Percentiles rank a stretch among this genome's conserved stretches.
Conservation (phyloP, 23 tunicate species). For the Clavelina lepadiformis region DNA sequence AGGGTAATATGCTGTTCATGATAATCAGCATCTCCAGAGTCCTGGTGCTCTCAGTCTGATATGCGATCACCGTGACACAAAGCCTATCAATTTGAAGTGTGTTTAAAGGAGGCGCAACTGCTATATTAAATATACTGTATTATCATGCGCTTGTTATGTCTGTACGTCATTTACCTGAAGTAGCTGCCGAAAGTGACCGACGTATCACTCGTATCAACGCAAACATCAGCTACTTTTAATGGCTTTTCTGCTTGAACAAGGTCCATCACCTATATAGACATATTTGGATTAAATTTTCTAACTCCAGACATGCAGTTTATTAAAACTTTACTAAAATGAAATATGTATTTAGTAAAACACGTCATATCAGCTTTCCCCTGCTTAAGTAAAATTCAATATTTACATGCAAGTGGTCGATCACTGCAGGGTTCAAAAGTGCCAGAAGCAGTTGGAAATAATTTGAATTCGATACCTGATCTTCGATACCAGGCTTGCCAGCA, state of each 20-base stretch:
- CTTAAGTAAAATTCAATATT: neutral
- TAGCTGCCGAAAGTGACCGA: slow-evolving; percentile 24
- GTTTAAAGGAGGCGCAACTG: neutral
- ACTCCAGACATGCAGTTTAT: too few species aligned
- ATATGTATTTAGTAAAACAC: too few species aligned
- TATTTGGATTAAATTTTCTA: too few species aligned
- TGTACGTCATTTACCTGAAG: slow-evolving; percentile 17
- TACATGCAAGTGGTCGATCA: slow-evolving; percentile 23
- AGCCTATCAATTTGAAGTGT: slow-evolving; percentile 24
- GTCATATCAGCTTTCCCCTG: too few species aligned
- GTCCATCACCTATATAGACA: slow-evolving; percentile 33
- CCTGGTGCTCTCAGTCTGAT: slow-evolving; percentile 65
- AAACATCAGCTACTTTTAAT: slow-evolving; percentile 38
- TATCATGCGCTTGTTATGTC: neutral
- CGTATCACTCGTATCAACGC: slow-evolving; percentile 18
- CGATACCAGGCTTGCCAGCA: neutral
- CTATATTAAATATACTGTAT: neutral
- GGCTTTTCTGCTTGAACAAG: slow-evolving; percentile 43
- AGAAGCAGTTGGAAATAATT: slow-evolving; percentile 37
- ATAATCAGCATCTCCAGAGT: slow-evolving; percentile 69
- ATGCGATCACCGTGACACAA: slow-evolving; percentile 83
- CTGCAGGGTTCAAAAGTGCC: slow-evolving; percentile 15
- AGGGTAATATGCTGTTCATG: slow-evolving; percentile 64
- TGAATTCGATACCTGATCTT: slow-evolving; percentile 37
- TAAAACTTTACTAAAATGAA: too few species aligned